Base-by-base conservation (phyloP, 2,888 invertebrate genomes). In the Drepana falcataria region DNA sequence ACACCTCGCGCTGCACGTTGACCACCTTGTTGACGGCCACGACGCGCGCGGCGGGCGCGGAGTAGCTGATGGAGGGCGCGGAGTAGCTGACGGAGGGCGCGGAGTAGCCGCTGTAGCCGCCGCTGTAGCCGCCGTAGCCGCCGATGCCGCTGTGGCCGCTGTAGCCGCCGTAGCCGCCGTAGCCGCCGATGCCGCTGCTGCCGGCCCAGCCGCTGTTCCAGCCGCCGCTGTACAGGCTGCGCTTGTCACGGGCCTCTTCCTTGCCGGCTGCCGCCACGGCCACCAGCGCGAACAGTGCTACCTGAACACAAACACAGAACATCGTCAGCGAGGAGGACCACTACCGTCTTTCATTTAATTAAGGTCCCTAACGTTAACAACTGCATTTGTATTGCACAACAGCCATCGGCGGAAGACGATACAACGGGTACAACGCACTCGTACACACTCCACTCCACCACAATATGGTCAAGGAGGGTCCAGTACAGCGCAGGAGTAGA, bases 1-100 rank as follows among this genome's bases (percentile, higher is more conserved):
- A 61, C 55, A 79, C 65, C 53, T 72, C 74, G 53, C 69, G 75
- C 63, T 75, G 73, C 35, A 75, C 75, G 68, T 72, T 75, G 55
- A 77, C 72, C 37, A 76, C 71, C 63, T 71, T 75, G 59, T 71
- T 66, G 64, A 74, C 69, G 57, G 72, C 60, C 65, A 77, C 62
- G 58, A 77, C 66, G 63, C 68, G 70, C n/a, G 72, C 59, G 58
- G 66, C 61, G 59, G 75, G 65, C 49, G 64, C 68, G 35, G 63
- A 61, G 52, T 56, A 64, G 54, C 66, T 61, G 33, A 63, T 57
- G 48, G 54, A 54, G 7, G 59, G 56, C 21, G 61, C 58, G 53
- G 5, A 52, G 51, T 59, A 53, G 21, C 55, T 54, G 4, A 58
- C 59, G n/a, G 52, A 48, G 34, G 53, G 53, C 7, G 56, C 57